Evolutionary conservation across 2,888 invertebrate species (phyloP).

Genomic region (Carpatolechia fugitivella): DNA sequence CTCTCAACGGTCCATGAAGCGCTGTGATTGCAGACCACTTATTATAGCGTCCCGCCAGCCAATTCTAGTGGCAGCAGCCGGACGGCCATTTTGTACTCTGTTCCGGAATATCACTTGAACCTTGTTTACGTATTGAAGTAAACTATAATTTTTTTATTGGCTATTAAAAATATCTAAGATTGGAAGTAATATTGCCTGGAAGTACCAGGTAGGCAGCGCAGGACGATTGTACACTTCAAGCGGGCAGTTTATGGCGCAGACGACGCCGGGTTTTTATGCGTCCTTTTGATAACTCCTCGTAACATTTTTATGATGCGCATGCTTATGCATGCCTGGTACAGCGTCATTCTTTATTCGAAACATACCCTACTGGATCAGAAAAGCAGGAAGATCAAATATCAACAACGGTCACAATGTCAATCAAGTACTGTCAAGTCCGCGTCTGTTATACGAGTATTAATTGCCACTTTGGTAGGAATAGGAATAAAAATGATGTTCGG

Average conservation of each 20-base stretch:
- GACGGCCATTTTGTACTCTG: not conserved
- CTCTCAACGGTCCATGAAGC: not conserved
- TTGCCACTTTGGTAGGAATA: too few relatives aligned
- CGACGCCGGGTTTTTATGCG: constrained; percentile 48
- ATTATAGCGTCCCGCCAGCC: not conserved
- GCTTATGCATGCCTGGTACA: constrained; percentile 59
- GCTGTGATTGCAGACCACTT: not conserved
- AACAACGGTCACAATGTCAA: too few relatives aligned
- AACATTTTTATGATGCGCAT: constrained; percentile 62
- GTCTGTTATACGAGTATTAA: too few relatives aligned
- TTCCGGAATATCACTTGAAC: not conserved
- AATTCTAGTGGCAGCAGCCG: not conserved
- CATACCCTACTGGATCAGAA: not conserved
- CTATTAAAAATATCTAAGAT: not conserved
- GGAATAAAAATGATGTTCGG: too few relatives aligned
- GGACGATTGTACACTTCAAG: constrained; percentile 32
- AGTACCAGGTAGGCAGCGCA: constrained; percentile 29
- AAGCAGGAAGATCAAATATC: too few relatives aligned
- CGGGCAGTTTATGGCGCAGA: constrained; percentile 53
- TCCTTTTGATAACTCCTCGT: constrained; percentile 68
- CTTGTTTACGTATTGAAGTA: not conserved
- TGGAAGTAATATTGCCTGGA: not conserved
- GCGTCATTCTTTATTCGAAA: constrained; percentile 16
- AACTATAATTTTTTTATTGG: not conserved
- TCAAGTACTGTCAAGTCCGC: not conserved